Evolutionary conservation across 2,888 invertebrate species (phyloP).

Genomic region (Didymodactylos carnosus): DNA sequence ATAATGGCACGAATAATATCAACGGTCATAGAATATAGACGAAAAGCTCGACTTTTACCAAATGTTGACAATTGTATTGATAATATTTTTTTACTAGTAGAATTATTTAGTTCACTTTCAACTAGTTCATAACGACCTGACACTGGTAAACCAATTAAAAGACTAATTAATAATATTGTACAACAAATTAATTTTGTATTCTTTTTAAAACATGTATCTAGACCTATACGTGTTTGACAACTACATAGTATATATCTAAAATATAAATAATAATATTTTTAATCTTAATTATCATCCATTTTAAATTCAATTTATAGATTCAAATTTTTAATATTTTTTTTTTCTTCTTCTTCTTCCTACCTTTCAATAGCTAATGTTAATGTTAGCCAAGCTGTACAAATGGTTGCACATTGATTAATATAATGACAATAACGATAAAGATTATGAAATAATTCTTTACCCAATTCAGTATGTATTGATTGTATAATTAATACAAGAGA

Average conservation of each 20-base stretch:
- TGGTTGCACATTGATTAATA: constrained; percentile 4
- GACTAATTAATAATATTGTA: neutral
- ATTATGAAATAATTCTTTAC: constrained; percentile 6
- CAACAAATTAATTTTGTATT: neutral
- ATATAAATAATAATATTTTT: neutral
- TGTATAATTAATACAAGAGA: constrained; percentile 1
- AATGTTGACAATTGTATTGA: neutral
- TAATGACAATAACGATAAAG: constrained; percentile 12
- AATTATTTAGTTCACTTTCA: neutral
- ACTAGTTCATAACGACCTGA: neutral
- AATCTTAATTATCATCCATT: no score
- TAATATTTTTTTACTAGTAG: neutral
- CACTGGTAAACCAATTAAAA: neutral
- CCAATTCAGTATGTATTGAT: neutral
- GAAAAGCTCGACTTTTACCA: neutral
- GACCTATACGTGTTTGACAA: neutral
- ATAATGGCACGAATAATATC: constrained; percentile 4
- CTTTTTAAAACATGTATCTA: no score
- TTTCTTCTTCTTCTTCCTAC: neutral
- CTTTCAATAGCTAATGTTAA: constrained; percentile 5
- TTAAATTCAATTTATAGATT: neutral
- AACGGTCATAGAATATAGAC: neutral
- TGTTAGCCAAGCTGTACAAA: constrained; percentile 11
- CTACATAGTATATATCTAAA: neutral
- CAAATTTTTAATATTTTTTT: neutral